These are phyloP conservation scores for Caenorhabditis sp. DNA, from an alignment of 2,888 invertebrate genomes.

Conservation along the genomic window DNA sequence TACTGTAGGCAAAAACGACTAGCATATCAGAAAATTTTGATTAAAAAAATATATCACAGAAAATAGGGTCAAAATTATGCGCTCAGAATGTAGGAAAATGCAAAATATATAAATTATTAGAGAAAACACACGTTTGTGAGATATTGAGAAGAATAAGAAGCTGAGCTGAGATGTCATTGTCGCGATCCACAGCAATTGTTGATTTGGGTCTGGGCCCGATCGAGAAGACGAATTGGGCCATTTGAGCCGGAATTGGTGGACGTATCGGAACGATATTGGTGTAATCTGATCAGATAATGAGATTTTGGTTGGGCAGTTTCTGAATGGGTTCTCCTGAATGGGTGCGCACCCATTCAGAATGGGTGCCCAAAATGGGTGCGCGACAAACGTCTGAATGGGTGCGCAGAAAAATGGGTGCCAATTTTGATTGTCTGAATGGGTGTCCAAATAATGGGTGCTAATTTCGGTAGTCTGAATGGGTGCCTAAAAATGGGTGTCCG, in stretches of 20 bases:
- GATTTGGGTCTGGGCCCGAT: slow-evolving; percentile 57
- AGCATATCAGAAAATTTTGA: slow-evolving; percentile 12
- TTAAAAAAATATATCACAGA: slow-evolving; percentile 30
- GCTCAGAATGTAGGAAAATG: background rate
- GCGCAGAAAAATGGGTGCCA: no score
- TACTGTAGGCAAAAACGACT: slow-evolving; percentile 11
- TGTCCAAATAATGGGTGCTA: no score
- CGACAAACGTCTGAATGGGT: no score
- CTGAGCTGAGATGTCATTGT: slow-evolving; percentile 14
- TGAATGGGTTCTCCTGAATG: no score
- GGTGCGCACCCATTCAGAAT: no score
- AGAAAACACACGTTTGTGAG: slow-evolving; percentile 6
- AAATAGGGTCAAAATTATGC: background rate
- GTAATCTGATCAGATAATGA: slow-evolving; percentile 50
- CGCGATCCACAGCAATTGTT: slow-evolving; percentile 49
- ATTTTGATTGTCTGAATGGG: no score
- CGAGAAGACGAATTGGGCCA: slow-evolving; percentile 50
- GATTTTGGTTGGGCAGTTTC: no score
- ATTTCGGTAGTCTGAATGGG: no score
- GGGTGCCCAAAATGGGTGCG: no score
- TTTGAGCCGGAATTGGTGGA: slow-evolving; percentile 10
- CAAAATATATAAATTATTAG: slow-evolving; percentile 14
- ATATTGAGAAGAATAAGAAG: slow-evolving; percentile 1
- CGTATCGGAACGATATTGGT: slow-evolving; percentile 48
- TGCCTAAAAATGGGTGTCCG: no score